Evolutionary conservation across 2,113 vertebrate species (phyloP), one percentile per base, ranked within the genome.

Genomic region (Lanius ludovicianus): DNA sequence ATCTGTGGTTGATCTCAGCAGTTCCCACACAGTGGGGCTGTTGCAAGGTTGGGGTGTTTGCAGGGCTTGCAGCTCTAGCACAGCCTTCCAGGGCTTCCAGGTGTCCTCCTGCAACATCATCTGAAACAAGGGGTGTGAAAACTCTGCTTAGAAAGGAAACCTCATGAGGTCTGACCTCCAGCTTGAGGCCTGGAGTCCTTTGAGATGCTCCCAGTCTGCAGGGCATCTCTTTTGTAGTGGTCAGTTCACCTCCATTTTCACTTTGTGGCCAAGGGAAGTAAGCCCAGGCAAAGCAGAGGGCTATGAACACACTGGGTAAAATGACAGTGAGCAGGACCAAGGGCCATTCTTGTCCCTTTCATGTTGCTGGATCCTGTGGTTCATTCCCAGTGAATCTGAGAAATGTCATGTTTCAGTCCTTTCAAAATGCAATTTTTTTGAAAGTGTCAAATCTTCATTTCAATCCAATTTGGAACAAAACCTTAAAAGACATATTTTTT

Each of bases 91-190:
- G 49, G 15, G 9, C 85, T 56, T 30, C 24, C 37, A 44, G 30
- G 6, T 2, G 1, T 21, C 28, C 39, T 70, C 25, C 42, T 81
- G 52, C n/a, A 67, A 6, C 1, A 2, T 9, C 52, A 39, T 2
- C 15, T 46, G 33, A 13, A 59, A 47, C 39, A 90, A 11, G 17
- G 13, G 68, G 6, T 11, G 5, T 12, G 37, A 73, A 68, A 75
- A 13, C 10, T 30, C 27, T 84, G 59, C 27, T 46, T 33, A 23
- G 64, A 31, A 65, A 39, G 37, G 60, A 39, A 80, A 3, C 7
- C 67, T 46, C 0, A 1, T 0, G 11, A 65, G 31, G 2, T 62
- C n/a, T 2, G 41, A 62, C 17, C 41, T 74, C 25, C 50, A 73
- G 3, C 21, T 11, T 17, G 42, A n/a, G 22, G 8, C 14, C 22